Conservation (phyloP, 2,888 invertebrate genomes). For the Oscheius sp. region DNA sequence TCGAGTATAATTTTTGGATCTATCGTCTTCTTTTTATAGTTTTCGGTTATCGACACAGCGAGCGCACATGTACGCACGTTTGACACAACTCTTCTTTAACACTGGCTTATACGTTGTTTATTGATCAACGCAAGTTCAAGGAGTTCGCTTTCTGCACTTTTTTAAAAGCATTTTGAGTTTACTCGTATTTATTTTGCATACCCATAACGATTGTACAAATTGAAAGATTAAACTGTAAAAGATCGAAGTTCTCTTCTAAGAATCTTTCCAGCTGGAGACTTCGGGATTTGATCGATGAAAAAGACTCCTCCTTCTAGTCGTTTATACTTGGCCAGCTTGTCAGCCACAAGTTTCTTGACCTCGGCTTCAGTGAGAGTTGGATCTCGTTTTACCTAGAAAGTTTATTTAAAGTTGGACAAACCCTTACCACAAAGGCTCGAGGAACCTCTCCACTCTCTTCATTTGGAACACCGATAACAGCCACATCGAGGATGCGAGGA, state of each 20-base stretch:
- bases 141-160: too few species aligned
- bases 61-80: too few species aligned
- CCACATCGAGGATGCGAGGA: slow-evolving; percentile 80
- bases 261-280: slow-evolving; percentile 82
- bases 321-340: slow-evolving; percentile 81
- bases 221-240: too few species aligned
- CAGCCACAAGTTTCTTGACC: slow-evolving; percentile 43
- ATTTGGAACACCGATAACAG: slow-evolving; percentile 77
- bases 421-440: slow-evolving; percentile 45
- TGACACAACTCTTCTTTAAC: too few species aligned
- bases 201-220: too few species aligned
- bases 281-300: slow-evolving; percentile 79
- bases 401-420: neutral
- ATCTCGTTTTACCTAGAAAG: slow-evolving; percentile 28
- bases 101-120: too few species aligned
- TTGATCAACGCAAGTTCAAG: too few species aligned
- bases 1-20: too few species aligned
- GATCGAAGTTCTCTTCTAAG: slow-evolving; percentile 76
- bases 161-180: too few species aligned
- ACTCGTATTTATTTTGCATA: too few species aligned
- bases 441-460: slow-evolving; percentile 43
- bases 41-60: too few species aligned
- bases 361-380: slow-evolving; percentile 35
- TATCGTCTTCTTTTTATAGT: too few species aligned
- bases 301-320: slow-evolving; percentile 78